A percentile compares a stretch with the other conserved stretches of the same genome.
Conservation (phyloP, 2,113 vertebrate species). For the Litocranius walleri region DNA sequence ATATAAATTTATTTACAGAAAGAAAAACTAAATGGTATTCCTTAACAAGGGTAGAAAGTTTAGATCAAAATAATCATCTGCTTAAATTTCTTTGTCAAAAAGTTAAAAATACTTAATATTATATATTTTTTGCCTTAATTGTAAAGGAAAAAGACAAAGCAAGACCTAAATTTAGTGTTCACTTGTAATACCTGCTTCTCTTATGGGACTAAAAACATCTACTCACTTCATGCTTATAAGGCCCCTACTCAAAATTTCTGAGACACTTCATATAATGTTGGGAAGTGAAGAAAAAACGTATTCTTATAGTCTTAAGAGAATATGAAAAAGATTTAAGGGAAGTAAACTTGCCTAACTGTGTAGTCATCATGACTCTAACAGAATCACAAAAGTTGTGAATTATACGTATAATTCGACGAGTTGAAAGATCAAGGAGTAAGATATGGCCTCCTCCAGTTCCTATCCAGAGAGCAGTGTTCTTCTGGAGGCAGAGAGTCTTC, state of each 20-base stretch:
- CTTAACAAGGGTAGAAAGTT: neutral
- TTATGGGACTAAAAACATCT: neutral
- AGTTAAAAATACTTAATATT: neutral
- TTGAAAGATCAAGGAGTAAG: constrained; percentile 90
- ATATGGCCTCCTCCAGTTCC: constrained; percentile 92
- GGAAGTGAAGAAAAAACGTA: neutral
- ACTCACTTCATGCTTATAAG: neutral
- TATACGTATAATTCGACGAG: constrained; percentile 84
- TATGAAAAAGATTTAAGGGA: neutral
- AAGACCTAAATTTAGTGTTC: neutral
- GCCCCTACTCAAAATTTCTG: neutral
- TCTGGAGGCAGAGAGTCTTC: constrained; percentile 92
- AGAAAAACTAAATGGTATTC: constrained; percentile 12
- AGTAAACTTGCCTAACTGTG: constrained; percentile 83
- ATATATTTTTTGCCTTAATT: neutral
- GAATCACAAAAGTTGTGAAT: constrained; percentile 85
- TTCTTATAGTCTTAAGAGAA: neutral
- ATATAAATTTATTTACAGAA: neutral
- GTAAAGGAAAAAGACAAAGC: neutral
- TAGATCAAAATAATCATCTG: neutral
- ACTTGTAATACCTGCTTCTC: neutral
- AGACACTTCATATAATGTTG: neutral
- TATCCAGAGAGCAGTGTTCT: constrained; percentile 89
- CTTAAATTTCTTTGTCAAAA: neutral
- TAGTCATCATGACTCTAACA: constrained; percentile 84